These are phyloP conservation scores for Acanthochromis polyacanthus DNA, from an alignment of 2,113 vertebrate species.

Conservation along the genomic window DNA sequence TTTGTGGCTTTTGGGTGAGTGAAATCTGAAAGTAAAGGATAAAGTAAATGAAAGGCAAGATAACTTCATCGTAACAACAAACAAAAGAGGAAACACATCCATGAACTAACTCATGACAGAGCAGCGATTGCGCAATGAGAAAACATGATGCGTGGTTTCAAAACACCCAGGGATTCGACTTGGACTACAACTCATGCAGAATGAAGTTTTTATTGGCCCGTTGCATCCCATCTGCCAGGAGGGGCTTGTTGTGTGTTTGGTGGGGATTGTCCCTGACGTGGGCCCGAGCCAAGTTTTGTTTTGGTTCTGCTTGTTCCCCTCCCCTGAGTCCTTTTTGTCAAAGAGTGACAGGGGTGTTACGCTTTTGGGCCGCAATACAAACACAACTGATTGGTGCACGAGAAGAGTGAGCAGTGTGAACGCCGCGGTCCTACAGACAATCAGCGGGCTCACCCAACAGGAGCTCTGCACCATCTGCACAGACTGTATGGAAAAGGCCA, in stretches of 20 bases:
- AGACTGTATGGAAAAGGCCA: not conserved
- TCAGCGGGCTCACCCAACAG: slow-evolving; percentile 26
- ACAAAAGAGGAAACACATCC: not conserved
- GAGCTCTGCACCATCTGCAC: slow-evolving; percentile 55
- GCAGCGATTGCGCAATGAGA: slow-evolving; percentile 24
- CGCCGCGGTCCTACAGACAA: slow-evolving; percentile 33
- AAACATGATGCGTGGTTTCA: slow-evolving; percentile 33
- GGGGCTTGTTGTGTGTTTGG: slow-evolving; percentile 37
- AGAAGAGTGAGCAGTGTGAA: slow-evolving; percentile 42
- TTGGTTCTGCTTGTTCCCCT: slow-evolving; percentile 47
- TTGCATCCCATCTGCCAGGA: slow-evolving; percentile 22
- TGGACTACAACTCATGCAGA: slow-evolving; percentile 27
- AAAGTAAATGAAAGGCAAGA: not conserved
- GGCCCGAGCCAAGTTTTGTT: slow-evolving; percentile 48
- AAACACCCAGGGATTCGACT: slow-evolving; percentile 32
- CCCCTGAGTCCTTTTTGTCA: slow-evolving; percentile 38
- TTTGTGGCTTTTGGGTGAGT: not conserved
- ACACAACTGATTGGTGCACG: slow-evolving; percentile 45
- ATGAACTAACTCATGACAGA: not conserved
- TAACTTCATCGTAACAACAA: not conserved
- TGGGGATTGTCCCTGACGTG: slow-evolving; percentile 25
- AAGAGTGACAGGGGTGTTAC: slow-evolving; percentile 25
- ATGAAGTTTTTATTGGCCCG: slow-evolving; percentile 35
- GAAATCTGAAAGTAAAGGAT: not conserved
- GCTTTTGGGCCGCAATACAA: slow-evolving; percentile 45